Evolutionary conservation across 2,797 vertebrate genomes (phyloP), one percentile per base, ranked within the genome.

Genomic region (Botia almorhae): DNA sequence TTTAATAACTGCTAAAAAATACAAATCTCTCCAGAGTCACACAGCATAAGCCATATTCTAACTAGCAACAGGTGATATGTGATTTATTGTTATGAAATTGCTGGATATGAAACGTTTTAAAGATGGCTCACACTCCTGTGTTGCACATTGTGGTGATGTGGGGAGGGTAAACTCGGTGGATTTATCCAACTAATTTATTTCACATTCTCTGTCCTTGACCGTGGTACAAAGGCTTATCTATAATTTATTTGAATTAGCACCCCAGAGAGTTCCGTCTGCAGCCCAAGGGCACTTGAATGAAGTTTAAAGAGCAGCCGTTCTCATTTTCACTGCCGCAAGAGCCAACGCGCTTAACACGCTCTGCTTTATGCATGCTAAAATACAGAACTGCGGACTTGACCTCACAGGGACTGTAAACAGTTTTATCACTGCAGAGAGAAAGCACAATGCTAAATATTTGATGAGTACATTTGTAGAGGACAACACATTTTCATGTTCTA

Each of bases 211-310:
- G 1, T 36, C 56, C 56, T 78, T 78, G 43, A 21, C 7, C 8
- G 12, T 56, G 55, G 29, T 23, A 69, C 55, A 78, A 70, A 63
- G 43, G 67, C 55, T 55, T 61, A 7, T 69, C 53, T 63, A 17
- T 78, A 50, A 70, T 70, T 70, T 63, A 69, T 69, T 78, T 78
- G 67, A 70, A 78, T 78, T 51, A 51, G 26, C 56, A 78, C 76
- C 4, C 26, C 58, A 23, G 68, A 70, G 46, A 60, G 26, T 78
- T 7, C 39, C 61, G 55, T 36, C 36, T 63, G 67, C 39, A 61
- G 76, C 43, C 43, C 26, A 36, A 61, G 26, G 36, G 51, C 21
- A 69, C 64, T 69, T 69, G 64, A 77, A 69, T 69, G 21, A 69
- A 46, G 64, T 69, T 69, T 69, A 58, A 69, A 69, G 36, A 69